These are phyloP conservation scores for Lepidocyrtinus sp. DNA, from an alignment of 2,888 invertebrate genomes.

Conservation along the genomic window DNA sequence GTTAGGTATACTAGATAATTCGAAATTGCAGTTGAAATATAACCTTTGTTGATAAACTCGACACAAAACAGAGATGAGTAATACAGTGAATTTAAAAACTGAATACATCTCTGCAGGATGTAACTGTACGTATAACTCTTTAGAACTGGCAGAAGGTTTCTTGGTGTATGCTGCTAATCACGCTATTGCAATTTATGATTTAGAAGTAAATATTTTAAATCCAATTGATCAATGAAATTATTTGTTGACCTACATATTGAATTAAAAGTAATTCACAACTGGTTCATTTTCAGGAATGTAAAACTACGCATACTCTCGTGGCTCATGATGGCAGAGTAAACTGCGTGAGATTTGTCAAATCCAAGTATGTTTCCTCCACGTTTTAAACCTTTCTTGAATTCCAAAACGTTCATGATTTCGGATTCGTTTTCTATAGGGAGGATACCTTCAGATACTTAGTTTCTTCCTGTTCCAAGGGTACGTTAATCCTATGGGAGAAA, in stretches of 20 bases:
- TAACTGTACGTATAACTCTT: slow-evolving; percentile 68
- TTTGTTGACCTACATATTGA: not conserved
- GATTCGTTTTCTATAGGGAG: slow-evolving; percentile 21
- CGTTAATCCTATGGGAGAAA: slow-evolving; percentile 61
- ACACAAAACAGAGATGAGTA: slow-evolving; percentile 23
- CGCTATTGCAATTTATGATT: slow-evolving; percentile 64
- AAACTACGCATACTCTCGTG: slow-evolving; percentile 76
- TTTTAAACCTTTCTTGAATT: not conserved
- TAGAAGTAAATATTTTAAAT: slow-evolving; percentile 50
- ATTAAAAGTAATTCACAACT: too few relatives aligned
- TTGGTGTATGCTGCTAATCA: slow-evolving; percentile 64
- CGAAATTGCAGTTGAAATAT: too few relatives aligned
- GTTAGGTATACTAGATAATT: too few relatives aligned
- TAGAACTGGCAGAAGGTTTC: slow-evolving; percentile 59
- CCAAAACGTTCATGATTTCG: not conserved
- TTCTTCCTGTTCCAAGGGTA: slow-evolving; percentile 61
- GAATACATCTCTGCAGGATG: slow-evolving; percentile 67
- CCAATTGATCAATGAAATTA: not conserved
- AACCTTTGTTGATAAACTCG: too few relatives aligned
- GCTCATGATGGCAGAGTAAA: slow-evolving; percentile 83
- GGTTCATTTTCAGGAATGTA: slow-evolving; percentile 74
- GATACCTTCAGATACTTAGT: slow-evolving; percentile 40
- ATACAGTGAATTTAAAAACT: slow-evolving; percentile 45
- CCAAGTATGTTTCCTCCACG: slow-evolving; percentile 70
- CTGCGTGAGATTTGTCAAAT: slow-evolving; percentile 79